Evolutionary conservation across 2,888 invertebrate genomes (phyloP), one percentile per base, ranked within the genome.

Genomic region (Athrips mouffetella): DNA sequence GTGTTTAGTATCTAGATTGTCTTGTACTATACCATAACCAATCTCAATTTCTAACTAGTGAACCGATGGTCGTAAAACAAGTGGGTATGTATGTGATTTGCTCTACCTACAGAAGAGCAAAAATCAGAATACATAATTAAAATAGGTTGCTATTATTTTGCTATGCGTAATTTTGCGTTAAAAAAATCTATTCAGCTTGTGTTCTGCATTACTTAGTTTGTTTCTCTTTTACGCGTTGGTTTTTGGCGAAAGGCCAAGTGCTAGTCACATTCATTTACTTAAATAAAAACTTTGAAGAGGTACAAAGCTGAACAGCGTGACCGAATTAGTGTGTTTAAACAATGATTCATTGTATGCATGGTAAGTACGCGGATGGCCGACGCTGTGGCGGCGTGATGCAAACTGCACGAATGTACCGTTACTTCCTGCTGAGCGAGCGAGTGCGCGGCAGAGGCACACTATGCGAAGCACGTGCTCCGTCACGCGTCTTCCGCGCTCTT

Each of bases 401-500:
- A 42, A 52, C 45, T 45, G 47, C 49, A 50, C 49, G 45, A 53
- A 25, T 42, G 41, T 46, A 37, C 55, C 53, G 57, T 54, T 55
- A 61, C 54, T 61, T 58, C 58, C 59, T 61, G 58, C 49, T 51
- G 48, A 25, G 45, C 31, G 49, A 31, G 51, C 6, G 21, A 27
- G 30, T 29, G 47, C 25, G n/a, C 42, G 8, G 40, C 35, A 20
- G 5, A 10, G 31, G 8, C 46, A 46, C 51, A 27, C 48, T 48
- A 53, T 52, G 49, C 45, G 10, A 47, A 51, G 54, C 58, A 55
- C 58, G 58, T 57, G 57, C 50, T 55, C 55, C 54, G 53, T 57
- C 59, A 58, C 55, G 52, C 56, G 51, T 48, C 55, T 51, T 56
- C 50, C 50, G 53, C 47, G 53, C 54, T 54, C 52, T 54, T 59